Evolutionary conservation across 2,888 invertebrate genomes (phyloP), one percentile per base, ranked within the genome.

Genomic region (Drosophila neotestacea): DNA sequence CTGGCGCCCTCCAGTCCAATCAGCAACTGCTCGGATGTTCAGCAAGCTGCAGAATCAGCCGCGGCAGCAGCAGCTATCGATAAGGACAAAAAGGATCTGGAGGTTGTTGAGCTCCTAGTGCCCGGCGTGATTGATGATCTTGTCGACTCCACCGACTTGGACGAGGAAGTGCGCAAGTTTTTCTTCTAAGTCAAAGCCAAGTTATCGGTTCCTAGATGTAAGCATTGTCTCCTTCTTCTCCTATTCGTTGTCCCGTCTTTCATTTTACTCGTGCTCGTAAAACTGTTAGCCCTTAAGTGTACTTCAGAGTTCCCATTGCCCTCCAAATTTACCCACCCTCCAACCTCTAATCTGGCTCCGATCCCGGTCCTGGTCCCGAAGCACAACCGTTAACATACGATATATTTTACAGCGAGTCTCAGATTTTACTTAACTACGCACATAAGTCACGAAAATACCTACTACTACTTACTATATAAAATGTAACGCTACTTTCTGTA

Each of bases 111-210:
- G 66, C 70, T 81, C 13, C 69, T 85, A 36, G 73, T 85, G 67
- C 81, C 85, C 4, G 74, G 81, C n/a, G 87, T 83, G 4, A 83
- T 85, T 44, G 79, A 86, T 67, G 87, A 85, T 70, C 73, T 85
- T 47, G 80, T 83, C 51, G 87, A 85, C 67, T 70, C 84, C 66
- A 72, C 66, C 70, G 88, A 86, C 42, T 69, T 85, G 73, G 86
- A 86, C 60, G 86, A 91, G 65, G 90, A 90, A 80, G 90, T 91
- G 61, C 82, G 89, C 56, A 90, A 87, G 75, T 90, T 91, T 79
- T 91, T 91, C 80, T 90, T 91, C 77, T 91, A 90, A 83, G 64
- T 65, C 63, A 56, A 48, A 48, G 60, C 67, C 62, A 59, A 66
- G 52, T 46, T 54, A 44, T 51, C 58, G 55, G 62, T 63, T 63